Evolutionary conservation across 1,140 invertebrate species (phyloP), one percentile per base, ranked within the genome.

Genomic region (Wasmannia auropunctata): DNA sequence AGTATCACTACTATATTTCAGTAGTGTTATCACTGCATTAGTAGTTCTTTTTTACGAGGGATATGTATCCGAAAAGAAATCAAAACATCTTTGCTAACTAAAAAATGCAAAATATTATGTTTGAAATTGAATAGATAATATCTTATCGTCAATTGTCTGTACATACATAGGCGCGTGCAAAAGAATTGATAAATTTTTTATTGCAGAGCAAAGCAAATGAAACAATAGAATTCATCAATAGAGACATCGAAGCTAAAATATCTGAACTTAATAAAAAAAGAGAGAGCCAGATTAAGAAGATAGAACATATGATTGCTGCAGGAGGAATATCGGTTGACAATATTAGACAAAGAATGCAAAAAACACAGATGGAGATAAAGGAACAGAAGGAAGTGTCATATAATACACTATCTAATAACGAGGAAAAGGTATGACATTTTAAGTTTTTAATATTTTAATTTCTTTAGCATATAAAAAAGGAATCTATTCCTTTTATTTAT

Each of bases 211-310:
- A 87, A 75, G 56, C 90, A 25, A 88, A 88, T 8, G 83, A 88
- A 25, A 37, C 90, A 5, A 90, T 87, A 56, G 86, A 92, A 14
- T 88, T 86, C 10, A 88, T 94, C 14, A 65, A 83, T 16, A 89
- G 88, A 16, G 91, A 92, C 25, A 88, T 89, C 34, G 91, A 93
- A n/a, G 72, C 79, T n/a, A 88, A 87, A 49, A 86, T 94, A 25
- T 74, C 60, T 2, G 76, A 89, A 54, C 69, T 93, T 22, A 22
- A 85, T 37, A 87, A 93, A 46, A 46, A 46, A 46, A 46, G 43
- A 4, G 43, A 77, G 5, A 80, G 74, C 2, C 60, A 89, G 25
- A 86, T 91, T 7, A 74, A 79, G 2, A 83, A 87, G 56, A 56
- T 91, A 19, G 75, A 86, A 7, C 56, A 67, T 7, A 67, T 85